Evolutionary conservation across 2,113 vertebrate species (phyloP).

Genomic region (Australoheros scitulus): DNA sequence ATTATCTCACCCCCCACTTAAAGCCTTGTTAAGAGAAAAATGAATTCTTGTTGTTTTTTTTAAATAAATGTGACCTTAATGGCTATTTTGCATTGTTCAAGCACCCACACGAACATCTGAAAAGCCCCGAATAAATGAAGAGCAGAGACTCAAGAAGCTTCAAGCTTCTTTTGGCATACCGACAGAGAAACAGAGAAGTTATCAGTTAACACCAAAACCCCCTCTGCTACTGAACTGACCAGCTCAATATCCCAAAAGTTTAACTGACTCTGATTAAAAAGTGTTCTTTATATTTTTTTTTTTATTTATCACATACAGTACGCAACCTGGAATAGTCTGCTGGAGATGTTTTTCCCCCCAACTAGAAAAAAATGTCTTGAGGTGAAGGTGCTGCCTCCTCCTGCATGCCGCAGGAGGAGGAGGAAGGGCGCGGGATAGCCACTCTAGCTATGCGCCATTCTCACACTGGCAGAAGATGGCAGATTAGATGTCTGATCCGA

Average conservation of each 20-base stretch:
- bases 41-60: slow-evolving; percentile 16
- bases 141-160: not conserved
- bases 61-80: slow-evolving; percentile 4
- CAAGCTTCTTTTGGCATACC: not conserved
- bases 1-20: slow-evolving; percentile 33
- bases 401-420: not conserved
- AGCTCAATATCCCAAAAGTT: too few species aligned
- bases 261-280: too few species aligned
- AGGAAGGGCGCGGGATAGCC: too few species aligned
- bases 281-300: too few species aligned
- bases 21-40: slow-evolving; percentile 23
- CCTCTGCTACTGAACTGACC: too few species aligned
- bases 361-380: too few species aligned
- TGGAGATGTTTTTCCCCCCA: not conserved
- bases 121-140: not conserved
- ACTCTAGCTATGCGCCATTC: not conserved
- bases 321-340: too few species aligned
- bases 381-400: too few species aligned
- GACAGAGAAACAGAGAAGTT: not conserved
- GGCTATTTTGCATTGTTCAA: not conserved
- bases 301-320: not conserved
- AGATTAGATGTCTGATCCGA: not conserved
- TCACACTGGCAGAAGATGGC: not conserved
- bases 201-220: too few species aligned
- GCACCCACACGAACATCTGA: not conserved